Conservation (phyloP, 2,888 invertebrate species). For the Morpho deidamia region DNA sequence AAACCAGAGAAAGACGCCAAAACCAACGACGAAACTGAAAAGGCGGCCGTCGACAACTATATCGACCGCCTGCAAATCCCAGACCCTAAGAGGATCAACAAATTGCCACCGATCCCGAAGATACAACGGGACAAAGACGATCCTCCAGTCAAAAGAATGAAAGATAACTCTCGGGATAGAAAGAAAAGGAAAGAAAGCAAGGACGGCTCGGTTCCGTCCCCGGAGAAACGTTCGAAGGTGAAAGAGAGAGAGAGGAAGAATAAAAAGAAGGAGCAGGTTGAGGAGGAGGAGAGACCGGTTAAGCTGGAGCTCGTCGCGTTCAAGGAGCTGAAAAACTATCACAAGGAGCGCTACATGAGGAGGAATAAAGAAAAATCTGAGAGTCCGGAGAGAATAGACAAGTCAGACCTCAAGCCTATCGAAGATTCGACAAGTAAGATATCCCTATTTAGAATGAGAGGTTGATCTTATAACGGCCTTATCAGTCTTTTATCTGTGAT, state of each 20-base stretch:
- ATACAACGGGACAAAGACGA: slow-evolving; percentile 37
- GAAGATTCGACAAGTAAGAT: slow-evolving; percentile 71
- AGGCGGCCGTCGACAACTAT: slow-evolving; percentile 31
- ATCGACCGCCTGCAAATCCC: slow-evolving; percentile 39
- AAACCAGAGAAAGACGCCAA: slow-evolving; percentile 11
- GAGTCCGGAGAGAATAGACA: slow-evolving; percentile 67
- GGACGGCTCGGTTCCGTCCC: slow-evolving; percentile 26
- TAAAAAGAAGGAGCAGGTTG: slow-evolving; percentile 27
- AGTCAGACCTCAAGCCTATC: slow-evolving; percentile 21
- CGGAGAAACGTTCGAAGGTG: slow-evolving; percentile 29
- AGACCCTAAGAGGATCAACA: slow-evolving; percentile 52
- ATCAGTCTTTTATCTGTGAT: slow-evolving; percentile 42
- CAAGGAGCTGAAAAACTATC: slow-evolving; percentile 77
- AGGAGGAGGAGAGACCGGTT: slow-evolving; percentile 30
- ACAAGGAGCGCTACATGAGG: slow-evolving; percentile 81
- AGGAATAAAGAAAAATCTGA: slow-evolving; percentile 80
- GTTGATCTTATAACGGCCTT: slow-evolving; percentile 24
- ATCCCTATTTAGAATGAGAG: slow-evolving; percentile 43
- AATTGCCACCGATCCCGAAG: slow-evolving; percentile 67
- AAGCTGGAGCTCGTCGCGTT: slow-evolving; percentile 56
- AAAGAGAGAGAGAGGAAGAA: slow-evolving; percentile 30
- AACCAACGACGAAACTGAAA: slow-evolving; percentile 12
- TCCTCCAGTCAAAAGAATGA: slow-evolving; percentile 17
- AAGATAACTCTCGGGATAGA: slow-evolving; percentile 31
- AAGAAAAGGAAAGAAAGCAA: slow-evolving; percentile 33